A percentile compares a stretch with the other conserved stretches of the same genome.
Evolutionary conservation across 2,797 vertebrate genomes (phyloP).

Genomic region (Geotrypetes seraphini): DNA sequence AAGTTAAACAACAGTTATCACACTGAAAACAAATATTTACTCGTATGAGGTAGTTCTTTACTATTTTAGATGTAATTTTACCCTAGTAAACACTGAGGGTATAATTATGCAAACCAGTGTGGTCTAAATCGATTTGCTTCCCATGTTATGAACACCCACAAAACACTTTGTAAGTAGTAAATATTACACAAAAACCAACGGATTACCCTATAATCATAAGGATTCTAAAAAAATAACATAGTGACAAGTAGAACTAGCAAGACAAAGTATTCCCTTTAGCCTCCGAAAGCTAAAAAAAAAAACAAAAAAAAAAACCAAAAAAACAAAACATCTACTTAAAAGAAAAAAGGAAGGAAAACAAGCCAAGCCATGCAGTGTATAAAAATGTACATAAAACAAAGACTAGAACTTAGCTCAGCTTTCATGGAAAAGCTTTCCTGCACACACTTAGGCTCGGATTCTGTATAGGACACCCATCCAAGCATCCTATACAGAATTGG

Average conservation of each 20-base stretch:
- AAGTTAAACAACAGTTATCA: not conserved
- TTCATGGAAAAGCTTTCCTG: too few relatives aligned
- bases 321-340: too few relatives aligned
- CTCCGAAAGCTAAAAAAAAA: too few relatives aligned
- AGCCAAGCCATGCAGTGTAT: too few relatives aligned
- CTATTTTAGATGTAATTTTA: conserved; percentile 1
- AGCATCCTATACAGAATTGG: too few relatives aligned
- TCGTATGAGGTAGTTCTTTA: not conserved
- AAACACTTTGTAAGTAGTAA: not conserved
- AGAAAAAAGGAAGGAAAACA: too few relatives aligned
- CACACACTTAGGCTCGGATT: too few relatives aligned
- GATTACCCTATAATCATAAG: not conserved
- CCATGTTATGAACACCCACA: not conserved
- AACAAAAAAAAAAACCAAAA: too few relatives aligned
- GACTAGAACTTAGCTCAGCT: too few relatives aligned
- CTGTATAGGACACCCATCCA: too few relatives aligned
- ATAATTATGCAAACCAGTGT: not conserved
- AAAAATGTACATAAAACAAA: too few relatives aligned
- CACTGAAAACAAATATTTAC: not conserved
- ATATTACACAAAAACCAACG: not conserved
- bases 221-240: not conserved
- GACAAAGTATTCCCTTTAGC: too few relatives aligned
- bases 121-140: conserved; percentile 7
- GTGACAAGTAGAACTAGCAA: not conserved
- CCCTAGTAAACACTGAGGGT: conserved; percentile 1